phyloP scores from a whole-genome alignment of 2,888 invertebrate genomes.

The Sesamia inferens region DNA sequence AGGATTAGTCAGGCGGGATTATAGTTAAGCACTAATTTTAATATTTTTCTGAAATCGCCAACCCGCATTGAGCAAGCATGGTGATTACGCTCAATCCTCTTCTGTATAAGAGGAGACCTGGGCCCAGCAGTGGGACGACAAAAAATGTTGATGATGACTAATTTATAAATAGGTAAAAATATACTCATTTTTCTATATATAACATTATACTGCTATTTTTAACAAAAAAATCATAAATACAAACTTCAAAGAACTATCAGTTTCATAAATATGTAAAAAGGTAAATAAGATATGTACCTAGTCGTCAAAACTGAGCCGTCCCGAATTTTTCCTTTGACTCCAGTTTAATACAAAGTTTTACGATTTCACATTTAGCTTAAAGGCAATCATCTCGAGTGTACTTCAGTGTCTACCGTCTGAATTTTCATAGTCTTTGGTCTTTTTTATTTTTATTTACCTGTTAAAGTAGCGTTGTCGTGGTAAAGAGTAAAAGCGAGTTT shows the following conservation, averaged over 20 bases:
- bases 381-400: conserved; percentile 52
- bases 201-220: not conserved
- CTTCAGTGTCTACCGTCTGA: conserved; percentile 24
- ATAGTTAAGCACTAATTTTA: no score
- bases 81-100: no score
- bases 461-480: conserved; percentile 3
- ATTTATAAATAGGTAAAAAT: no score
- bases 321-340: conserved; percentile 19
- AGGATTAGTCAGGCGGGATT: no score
- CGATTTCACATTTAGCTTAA: conserved; percentile 54
- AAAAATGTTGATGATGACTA: no score
- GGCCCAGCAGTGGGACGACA: no score
- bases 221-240: not conserved
- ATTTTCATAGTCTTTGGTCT: conserved; percentile 23
- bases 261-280: conserved; percentile 25
- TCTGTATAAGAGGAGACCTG: no score
- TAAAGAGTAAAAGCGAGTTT: not conserved
- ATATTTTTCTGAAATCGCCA: no score
- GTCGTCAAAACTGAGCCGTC: conserved; percentile 1
- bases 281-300: not conserved
- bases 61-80: no score
- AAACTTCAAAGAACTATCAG: not conserved
- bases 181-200: no score
- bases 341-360: conserved; percentile 43
- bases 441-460: conserved; percentile 38